A percentile compares a stretch with the other conserved stretches of the same genome.
These are phyloP conservation scores for Nephrotoma guestfalica DNA, from an alignment of 2,888 invertebrate genomes.

Conservation along the genomic window DNA sequence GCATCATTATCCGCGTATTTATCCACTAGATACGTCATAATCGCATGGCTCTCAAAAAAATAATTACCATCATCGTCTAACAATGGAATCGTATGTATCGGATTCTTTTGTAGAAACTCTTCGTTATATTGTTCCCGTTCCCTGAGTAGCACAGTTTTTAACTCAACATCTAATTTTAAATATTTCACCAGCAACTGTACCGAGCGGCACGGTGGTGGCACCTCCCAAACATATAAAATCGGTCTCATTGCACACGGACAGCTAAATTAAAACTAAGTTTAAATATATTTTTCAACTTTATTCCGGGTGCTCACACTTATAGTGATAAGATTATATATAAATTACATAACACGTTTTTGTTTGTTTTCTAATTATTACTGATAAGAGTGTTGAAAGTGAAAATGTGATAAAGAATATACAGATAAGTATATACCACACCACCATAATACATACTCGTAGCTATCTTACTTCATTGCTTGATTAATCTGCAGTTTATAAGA, in stretches of 20 bases:
- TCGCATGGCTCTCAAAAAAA: constrained; percentile 29
- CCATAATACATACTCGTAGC: neutral
- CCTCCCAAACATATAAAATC: neutral
- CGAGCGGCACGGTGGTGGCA: neutral
- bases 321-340: neutral
- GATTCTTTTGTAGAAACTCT: constrained; percentile 29
- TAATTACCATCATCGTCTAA: constrained; percentile 32
- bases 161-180: neutral
- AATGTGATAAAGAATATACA: too few relatives aligned
- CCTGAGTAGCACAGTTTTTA: neutral
- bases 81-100: constrained; percentile 35
- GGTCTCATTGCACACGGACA: neutral
- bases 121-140: neutral
- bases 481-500: neutral
- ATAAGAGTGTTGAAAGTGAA: neutral
- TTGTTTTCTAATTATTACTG: neutral
- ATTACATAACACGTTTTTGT: neutral
- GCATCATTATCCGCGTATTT: constrained; percentile 33
- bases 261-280: neutral
- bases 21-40: constrained; percentile 28
- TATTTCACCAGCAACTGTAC: neutral
- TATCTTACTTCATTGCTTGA: neutral
- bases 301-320: neutral
- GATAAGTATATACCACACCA: too few relatives aligned
- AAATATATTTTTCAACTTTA: neutral